Base-by-base conservation (phyloP, 2,797 vertebrate genomes). In the Muraenolepis orangiensis region DNA sequence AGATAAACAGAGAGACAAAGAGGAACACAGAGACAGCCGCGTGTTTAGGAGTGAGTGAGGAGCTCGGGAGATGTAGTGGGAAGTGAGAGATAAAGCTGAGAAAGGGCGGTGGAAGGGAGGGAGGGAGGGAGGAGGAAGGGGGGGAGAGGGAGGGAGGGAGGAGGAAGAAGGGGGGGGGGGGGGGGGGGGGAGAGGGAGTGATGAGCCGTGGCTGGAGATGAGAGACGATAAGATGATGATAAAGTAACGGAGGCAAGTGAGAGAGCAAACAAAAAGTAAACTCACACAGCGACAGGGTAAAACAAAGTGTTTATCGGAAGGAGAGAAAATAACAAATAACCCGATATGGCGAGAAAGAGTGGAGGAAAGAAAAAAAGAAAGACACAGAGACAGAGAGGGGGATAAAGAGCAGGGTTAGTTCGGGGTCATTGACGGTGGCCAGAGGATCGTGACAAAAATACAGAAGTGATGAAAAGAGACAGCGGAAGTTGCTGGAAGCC, bases 141-240 rank as follows among this genome's bases (percentile, higher is more conserved):
- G 12, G 61, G 61, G 71, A 75, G 79, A n/a, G 74, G 57, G 66
- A 18, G 13, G 3, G 14, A 20, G 66, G 13, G 66, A 8, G 26
- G 23, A 1, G 26, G 6, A n/a, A 11, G 4, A n/a, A 16, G 16
- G 64, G 64, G 70, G 74, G 80, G 23, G 4, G 26, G 6, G 57
- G n/a, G 4, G 8, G 51, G 16, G 64, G 64, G 70, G 74, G 80
- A 23, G 74, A n/a, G 36, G 8, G 72, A 68, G 74, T 31, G 76
- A 76, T n/a, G 78, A 79, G 78, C 70, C 72, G 51, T 30, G 38
- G 29, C 72, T 66, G 16, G 76, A 81, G 88, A 90, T 87, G 79
- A 85, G 76, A 76, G 73, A 71, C 46, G 87, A 89, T 86, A 87
- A 90, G 78, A 80, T 81, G 83, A 87, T 88, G 87, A 92, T 91